Conservation (phyloP, 2,797 vertebrate species). For the Setipinna tenuifilis region DNA sequence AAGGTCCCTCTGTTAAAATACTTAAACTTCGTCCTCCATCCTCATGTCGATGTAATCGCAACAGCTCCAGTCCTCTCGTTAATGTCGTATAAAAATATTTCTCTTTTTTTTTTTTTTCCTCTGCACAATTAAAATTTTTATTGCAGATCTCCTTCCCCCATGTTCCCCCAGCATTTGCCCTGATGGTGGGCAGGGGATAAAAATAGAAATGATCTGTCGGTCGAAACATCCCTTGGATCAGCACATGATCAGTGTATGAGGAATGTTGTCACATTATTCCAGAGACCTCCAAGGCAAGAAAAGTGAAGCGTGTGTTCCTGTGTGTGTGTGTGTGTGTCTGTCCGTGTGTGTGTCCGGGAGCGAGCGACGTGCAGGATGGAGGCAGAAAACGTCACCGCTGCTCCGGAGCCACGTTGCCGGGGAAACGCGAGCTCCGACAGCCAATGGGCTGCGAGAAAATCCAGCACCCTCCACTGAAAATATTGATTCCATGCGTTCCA, state of each 20-base stretch:
- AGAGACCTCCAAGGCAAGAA: conserved; percentile 4
- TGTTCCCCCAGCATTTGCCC: not conserved
- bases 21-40: conserved; percentile 11
- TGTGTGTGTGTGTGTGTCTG: conserved; percentile 32
- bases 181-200: not conserved
- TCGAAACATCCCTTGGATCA: conserved; percentile 2
- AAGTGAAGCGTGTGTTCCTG: conserved; percentile 28
- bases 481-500: conserved; percentile 15
- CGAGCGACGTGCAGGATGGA: conserved; percentile 2
- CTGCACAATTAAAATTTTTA: conserved; percentile 7
- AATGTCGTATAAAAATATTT: conserved; percentile 57
- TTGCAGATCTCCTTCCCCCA: conserved; percentile 38
- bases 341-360: conserved; percentile 22
- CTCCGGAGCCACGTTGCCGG: conserved; percentile 29
- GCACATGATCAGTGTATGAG: not conserved
- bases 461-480: conserved; percentile 4
- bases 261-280: conserved; percentile 8
- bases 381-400: conserved; percentile 32
- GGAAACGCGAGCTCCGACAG: conserved; percentile 25
- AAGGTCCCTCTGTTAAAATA: conserved; percentile 14
- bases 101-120: not conserved
- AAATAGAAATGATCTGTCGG: conserved; percentile 31
- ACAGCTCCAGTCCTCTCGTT: conserved; percentile 25
- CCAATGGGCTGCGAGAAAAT: conserved; percentile 28
- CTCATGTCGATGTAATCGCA: conserved; percentile 11